Evolutionary conservation across 1,140 invertebrate genomes (phyloP), one percentile per base, ranked within the genome.

Genomic region (Drosophila arawakana): DNA sequence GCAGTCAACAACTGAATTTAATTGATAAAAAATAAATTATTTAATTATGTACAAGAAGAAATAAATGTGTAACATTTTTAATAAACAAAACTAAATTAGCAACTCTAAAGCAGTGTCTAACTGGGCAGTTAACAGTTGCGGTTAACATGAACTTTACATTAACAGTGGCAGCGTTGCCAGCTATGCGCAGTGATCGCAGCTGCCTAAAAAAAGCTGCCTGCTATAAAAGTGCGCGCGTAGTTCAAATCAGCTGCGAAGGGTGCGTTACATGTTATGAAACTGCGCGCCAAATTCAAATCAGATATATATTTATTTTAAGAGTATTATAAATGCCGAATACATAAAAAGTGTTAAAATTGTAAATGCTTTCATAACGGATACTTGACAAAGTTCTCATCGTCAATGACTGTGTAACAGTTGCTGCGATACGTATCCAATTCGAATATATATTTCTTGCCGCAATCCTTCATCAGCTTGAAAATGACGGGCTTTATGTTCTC

Each of bases 401-500:
- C 95, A 9, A 96, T 89, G 54, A 96, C 94, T 70, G 92, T 94
- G 70, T 95, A 96, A 34, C 94, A 91, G 76, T 95, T 94, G 66
- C 94, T 93, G 9, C 95, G 92, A 86, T 95, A 96, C 63, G 95
- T 92, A 13, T 94, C 93, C 25, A 96, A 73, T 78, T 96, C 94
- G 74, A 95, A 94, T 10, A 95, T 91, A 88, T 96, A 96, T 8
- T 94, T 91, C 37, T 92, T 92, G n/a, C 94, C 94, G 70, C 95
- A 95, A 71, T 95, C 94, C 62, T 95, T 95, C 49, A 96, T 95
- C 13, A 97, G 93, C 76, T 95, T 95, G 3, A 95, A 94, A 5
- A 97, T 93, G 2, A 95, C 95, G 1, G 94, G 93, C 1, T 95
- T 95, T 2, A 97, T 91, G 15, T 93, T 94, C 10, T 93, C 90